Evolutionary conservation across 2,888 invertebrate species (phyloP).

Genomic region (Gibbula magus): DNA sequence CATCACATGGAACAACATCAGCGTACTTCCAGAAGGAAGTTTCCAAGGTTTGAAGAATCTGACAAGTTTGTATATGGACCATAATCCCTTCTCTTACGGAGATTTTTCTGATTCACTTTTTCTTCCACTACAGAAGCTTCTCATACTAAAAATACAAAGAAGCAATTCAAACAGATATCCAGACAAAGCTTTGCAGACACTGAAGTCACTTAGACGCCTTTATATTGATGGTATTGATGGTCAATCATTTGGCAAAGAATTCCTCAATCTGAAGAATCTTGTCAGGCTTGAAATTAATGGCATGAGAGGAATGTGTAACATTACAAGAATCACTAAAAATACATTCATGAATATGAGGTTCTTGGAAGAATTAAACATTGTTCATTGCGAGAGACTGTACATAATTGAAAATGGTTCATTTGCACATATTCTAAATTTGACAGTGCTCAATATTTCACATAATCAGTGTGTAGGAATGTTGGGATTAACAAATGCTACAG

Average conservation of each 20-base stretch:
- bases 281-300: neutral
- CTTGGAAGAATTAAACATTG: too few species aligned
- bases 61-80: neutral
- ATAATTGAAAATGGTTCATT: neutral
- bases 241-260: neutral
- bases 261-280: neutral
- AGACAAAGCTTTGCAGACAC: neutral
- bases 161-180: neutral
- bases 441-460: neutral
- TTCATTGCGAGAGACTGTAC: neutral
- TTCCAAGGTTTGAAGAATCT: neutral
- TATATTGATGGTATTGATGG: constrained; percentile 5
- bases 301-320: neutral
- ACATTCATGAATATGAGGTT: neutral
- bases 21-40: neutral
- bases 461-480: neutral
- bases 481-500: neutral
- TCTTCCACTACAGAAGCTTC: neutral
- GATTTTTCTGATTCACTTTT: neutral
- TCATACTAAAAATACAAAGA: neutral
- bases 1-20: neutral
- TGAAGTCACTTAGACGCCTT: neutral
- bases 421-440: neutral
- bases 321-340: neutral
- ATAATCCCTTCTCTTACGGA: neutral